Conservation (phyloP, 2,113 vertebrate genomes). For the Brachirus orientalis region DNA sequence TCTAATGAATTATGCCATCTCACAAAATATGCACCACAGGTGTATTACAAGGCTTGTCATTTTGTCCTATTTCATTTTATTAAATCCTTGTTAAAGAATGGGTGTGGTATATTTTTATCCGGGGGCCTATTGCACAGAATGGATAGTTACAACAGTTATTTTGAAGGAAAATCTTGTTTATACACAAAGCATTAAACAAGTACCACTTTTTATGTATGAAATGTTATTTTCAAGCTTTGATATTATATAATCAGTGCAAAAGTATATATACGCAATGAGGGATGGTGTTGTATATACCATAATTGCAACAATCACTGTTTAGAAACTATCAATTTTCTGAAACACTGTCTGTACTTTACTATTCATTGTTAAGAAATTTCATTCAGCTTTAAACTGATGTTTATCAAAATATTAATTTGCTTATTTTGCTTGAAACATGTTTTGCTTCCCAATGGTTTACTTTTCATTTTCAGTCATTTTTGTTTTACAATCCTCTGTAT, state of each 20-base stretch:
- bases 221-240: conserved; percentile 67
- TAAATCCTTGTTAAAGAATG: conserved; percentile 61
- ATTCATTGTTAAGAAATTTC: conserved; percentile 40
- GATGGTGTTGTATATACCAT: conserved; percentile 55
- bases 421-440: conserved; percentile 44
- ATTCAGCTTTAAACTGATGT: conserved; percentile 33
- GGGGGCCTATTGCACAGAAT: conserved; percentile 59
- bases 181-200: conserved; percentile 55
- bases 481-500: conserved; percentile 47
- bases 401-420: conserved; percentile 43
- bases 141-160: conserved; percentile 51
- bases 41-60: conserved; percentile 52
- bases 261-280: conserved; percentile 48
- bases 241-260: conserved; percentile 65
- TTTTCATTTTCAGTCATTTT: conserved; percentile 38
- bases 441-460: conserved; percentile 28
- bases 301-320: conserved; percentile 69
- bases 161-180: conserved; percentile 67
- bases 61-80: conserved; percentile 59
- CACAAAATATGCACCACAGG: conserved; percentile 41
- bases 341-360: conserved; percentile 59
- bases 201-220: conserved; percentile 54
- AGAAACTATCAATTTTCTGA: conserved; percentile 61
- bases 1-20: conserved; percentile 75
- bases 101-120: conserved; percentile 77